These are phyloP conservation scores for Pterobdella sp. DNA, from an alignment of 2,888 invertebrate species.

Conservation along the genomic window DNA sequence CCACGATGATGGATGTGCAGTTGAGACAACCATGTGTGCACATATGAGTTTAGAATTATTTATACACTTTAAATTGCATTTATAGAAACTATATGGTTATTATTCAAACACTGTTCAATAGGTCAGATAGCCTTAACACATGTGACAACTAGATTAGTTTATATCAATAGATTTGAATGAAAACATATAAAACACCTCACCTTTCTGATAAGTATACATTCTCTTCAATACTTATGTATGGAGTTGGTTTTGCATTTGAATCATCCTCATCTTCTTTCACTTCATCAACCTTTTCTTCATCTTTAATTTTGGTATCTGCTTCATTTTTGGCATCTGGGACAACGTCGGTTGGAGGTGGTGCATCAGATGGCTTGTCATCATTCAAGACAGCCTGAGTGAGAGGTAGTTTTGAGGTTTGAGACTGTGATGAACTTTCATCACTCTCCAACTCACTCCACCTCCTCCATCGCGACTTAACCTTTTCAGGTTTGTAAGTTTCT, in stretches of 20 bases:
- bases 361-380: not conserved
- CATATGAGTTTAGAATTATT: not conserved
- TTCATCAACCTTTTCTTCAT: not conserved
- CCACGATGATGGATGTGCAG: no score
- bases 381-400: not conserved
- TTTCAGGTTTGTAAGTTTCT: slow-evolving; percentile 31
- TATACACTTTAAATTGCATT: not conserved
- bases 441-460: slow-evolving; percentile 38
- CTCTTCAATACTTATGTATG: slow-evolving; percentile 65
- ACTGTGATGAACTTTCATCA: not conserved
- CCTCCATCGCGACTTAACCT: slow-evolving; percentile 39
- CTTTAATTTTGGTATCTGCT: not conserved
- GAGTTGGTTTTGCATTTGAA: slow-evolving; percentile 31
- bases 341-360: not conserved
- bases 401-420: not conserved
- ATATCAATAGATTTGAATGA: no score
- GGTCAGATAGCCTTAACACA: no score
- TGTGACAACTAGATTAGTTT: no score
- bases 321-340: not conserved
- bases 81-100: no score
- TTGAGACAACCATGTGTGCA: not conserved
- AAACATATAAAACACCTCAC: no score
- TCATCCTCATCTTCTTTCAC: slow-evolving; percentile 15
- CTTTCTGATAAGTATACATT: slow-evolving; percentile 77
- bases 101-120: no score